Conservation (phyloP, 2,888 invertebrate genomes). For the Chesias legatella region DNA sequence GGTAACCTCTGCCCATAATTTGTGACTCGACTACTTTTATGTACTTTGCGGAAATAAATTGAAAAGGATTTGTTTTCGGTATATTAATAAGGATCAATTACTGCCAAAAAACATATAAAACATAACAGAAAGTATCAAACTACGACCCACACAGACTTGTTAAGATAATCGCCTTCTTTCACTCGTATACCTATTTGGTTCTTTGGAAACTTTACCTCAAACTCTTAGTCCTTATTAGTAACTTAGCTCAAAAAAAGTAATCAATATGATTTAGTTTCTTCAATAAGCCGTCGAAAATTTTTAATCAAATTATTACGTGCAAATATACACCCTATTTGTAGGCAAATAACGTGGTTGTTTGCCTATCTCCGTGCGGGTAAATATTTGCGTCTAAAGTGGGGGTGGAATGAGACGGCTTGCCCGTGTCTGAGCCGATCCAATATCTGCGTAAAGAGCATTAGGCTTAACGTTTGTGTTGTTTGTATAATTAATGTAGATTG, state of each 20-base stretch:
- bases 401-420: constrained; percentile 28
- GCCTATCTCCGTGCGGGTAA: constrained; percentile 29
- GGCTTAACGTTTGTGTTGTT: constrained; percentile 28
- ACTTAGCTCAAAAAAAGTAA: background rate
- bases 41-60: no score
- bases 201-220: no score
- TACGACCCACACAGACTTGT: no score
- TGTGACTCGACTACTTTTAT: no score
- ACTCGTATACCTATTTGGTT: no score
- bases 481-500: constrained; percentile 8
- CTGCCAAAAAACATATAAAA: no score
- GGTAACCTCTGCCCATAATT: no score
- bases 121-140: no score
- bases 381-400: constrained; percentile 40
- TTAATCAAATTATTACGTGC: constrained; percentile 39
- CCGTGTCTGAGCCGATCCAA: constrained; percentile 25
- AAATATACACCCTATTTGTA: constrained; percentile 31
- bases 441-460: constrained; percentile 20
- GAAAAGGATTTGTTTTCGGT: no score
- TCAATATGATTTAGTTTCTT: background rate
- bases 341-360: constrained; percentile 30
- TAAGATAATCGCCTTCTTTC: no score
- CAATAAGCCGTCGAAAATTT: constrained; percentile 25
- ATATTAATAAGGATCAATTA: no score
- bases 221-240: no score